phyloP scores from a whole-genome alignment of 1,140 invertebrate genomes.

The Rhagoletis zephyria region DNA sequence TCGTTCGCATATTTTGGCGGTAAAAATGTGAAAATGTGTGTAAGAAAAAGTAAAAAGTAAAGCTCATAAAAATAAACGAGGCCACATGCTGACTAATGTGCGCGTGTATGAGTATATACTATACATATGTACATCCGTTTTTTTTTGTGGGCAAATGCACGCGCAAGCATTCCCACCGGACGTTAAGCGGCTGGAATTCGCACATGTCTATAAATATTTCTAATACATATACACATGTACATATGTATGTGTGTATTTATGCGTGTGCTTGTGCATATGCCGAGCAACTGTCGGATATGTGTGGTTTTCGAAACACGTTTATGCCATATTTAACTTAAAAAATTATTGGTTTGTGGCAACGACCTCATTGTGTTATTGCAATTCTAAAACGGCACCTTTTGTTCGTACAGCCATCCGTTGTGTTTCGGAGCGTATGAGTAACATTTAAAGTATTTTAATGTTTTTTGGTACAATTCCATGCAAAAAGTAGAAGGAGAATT shows the following conservation, averaged over 20 bases:
- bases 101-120: neutral
- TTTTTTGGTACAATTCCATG: neutral
- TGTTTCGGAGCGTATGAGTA: slow-evolving; percentile 6
- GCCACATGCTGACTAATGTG: neutral
- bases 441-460: slow-evolving; percentile 14
- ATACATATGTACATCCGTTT: neutral
- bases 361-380: slow-evolving; percentile 50
- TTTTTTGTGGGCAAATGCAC: neutral
- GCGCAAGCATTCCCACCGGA: slow-evolving; percentile 37
- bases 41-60: neutral
- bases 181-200: neutral
- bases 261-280: neutral
- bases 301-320: slow-evolving; percentile 38
- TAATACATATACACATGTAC: neutral
- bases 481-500: no score
- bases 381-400: neutral
- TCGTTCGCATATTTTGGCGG: neutral
- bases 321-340: slow-evolving; percentile 44
- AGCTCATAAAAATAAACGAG: neutral
- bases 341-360: slow-evolving; percentile 49
- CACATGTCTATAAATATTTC: neutral
- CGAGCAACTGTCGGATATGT: neutral
- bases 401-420: neutral
- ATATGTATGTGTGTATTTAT: neutral
- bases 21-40: neutral